Evolutionary conservation across 2,113 vertebrate species (phyloP).

Genomic region (Muscicapa adusta): DNA sequence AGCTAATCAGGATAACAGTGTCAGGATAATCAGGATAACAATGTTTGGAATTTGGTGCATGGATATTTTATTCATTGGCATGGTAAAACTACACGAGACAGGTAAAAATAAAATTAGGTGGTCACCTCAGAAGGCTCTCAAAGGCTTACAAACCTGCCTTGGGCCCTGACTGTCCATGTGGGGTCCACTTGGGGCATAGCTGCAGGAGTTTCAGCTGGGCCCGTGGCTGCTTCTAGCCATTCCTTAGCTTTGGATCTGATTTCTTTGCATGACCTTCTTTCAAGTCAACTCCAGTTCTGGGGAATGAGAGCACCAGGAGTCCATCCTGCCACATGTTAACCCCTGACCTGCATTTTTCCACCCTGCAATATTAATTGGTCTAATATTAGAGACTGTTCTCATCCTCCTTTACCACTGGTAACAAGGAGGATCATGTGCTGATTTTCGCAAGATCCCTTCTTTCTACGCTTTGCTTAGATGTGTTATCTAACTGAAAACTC

Average conservation of each 20-base stretch:
- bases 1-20: not conserved
- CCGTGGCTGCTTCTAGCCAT: rapidly evolving
- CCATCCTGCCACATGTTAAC: not conserved
- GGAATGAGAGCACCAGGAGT: not conserved
- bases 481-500: not conserved
- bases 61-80: not conserved
- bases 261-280: not conserved
- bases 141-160: not conserved
- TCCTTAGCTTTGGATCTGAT: not conserved
- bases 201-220: not conserved
- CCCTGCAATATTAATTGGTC: not conserved
- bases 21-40: not conserved
- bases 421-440: not conserved
- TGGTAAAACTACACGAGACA: not conserved
- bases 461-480: not conserved
- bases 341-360: not conserved
- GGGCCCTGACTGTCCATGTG: rapidly evolving
- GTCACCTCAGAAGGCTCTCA: not conserved
- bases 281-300: not conserved
- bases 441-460: not conserved
- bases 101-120: not conserved
- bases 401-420: rapidly evolving
- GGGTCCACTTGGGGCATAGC: not conserved
- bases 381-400: not conserved
- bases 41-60: not conserved